These are phyloP conservation scores for Euphonia xanthogaster DNA, from an alignment of 2,797 vertebrate genomes.

Conservation along the genomic window DNA sequence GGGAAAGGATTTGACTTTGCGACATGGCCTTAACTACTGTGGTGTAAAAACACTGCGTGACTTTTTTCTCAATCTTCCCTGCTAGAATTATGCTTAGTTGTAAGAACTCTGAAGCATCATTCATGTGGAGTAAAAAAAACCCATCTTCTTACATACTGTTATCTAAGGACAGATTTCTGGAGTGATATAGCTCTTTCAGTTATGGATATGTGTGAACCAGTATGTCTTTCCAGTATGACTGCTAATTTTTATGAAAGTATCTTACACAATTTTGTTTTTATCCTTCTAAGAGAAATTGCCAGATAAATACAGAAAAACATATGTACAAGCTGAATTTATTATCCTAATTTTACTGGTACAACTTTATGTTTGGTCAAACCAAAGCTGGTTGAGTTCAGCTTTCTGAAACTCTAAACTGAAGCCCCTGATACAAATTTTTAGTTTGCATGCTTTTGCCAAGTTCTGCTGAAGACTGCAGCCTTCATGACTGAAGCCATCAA, in stretches of 20 bases:
- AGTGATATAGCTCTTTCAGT: neutral
- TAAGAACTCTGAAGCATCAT: neutral
- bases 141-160: neutral
- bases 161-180: neutral
- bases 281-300: neutral
- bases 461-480: neutral
- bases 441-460: neutral
- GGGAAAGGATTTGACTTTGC: neutral
- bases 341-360: neutral
- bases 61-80: neutral
- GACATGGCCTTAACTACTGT: neutral
- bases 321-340: neutral
- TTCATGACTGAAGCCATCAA: neutral
- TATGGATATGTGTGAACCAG: neutral
- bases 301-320: neutral
- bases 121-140: neutral
- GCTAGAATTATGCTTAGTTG: neutral
- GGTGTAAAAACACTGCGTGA: accelerated
- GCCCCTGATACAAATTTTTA: neutral
- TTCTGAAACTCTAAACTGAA: neutral
- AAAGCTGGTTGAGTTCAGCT: neutral
- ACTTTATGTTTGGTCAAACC: neutral
- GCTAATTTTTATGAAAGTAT: neutral
- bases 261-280: neutral
- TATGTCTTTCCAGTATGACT: neutral